phyloP scores from a whole-genome alignment of 2,797 vertebrate species.

The Brachyalestes nurse region DNA sequence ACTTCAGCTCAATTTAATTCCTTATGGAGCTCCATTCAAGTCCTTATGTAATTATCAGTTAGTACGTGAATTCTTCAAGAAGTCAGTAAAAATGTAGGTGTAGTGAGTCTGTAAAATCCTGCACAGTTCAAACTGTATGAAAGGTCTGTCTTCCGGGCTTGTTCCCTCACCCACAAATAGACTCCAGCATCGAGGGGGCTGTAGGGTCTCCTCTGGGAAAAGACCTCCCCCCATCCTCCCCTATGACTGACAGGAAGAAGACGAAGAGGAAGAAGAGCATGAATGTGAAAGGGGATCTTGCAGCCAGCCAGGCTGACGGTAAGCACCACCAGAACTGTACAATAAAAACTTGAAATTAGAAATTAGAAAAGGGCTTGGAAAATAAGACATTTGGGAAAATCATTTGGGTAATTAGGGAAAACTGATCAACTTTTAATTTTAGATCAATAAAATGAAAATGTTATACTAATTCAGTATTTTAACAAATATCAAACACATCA shows the following conservation, averaged over 20 bases:
- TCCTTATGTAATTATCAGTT: no score
- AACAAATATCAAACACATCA: no score
- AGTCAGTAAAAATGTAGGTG: no score
- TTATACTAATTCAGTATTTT: no score
- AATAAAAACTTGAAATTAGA: background rate
- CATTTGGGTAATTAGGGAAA: no score
- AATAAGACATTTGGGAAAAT: background rate
- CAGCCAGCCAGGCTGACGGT: constrained; percentile 92
- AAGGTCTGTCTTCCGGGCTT: background rate
- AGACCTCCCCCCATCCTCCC: constrained; percentile 85
- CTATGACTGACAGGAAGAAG: constrained; percentile 92
- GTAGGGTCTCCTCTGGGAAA: constrained; percentile 76
- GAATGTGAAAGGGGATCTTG: constrained; percentile 90
- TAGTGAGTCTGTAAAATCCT: background rate
- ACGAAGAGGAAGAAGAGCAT: constrained; percentile 92
- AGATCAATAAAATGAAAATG: no score
- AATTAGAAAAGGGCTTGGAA: background rate
- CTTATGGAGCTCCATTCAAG: no score
- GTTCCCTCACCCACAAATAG: constrained; percentile 29
- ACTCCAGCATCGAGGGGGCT: constrained; percentile 78
- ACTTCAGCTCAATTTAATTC: no score
- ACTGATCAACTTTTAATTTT: no score
- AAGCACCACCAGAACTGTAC: constrained; percentile 48
- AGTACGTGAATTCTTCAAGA: no score
- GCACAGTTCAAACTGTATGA: background rate